Base-by-base conservation (phyloP, 2,113 vertebrate species). In the Oncorhynchus keta region DNA sequence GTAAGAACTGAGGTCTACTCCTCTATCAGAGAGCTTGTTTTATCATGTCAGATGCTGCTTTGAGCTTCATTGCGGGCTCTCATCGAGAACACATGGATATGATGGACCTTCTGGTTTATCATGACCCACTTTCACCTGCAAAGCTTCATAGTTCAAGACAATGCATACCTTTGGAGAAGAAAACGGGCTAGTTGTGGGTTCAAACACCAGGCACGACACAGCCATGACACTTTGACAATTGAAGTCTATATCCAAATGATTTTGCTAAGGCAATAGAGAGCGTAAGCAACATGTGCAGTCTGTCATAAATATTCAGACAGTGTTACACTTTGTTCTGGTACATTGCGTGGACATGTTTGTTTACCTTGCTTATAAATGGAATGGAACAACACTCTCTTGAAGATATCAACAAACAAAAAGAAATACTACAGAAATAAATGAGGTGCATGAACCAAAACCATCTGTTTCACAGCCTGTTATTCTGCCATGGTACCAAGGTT, bases 1-100 rank as follows among this genome's bases (percentile, higher is more conserved):
- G 35, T 35, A 35, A 7, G 93, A 93, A 45, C 2, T 32, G 48
- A 6, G 74, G 78, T 88, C 89, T 81, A 83, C 81, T 45, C 39
- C 6, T 80, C 84, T 93, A 84, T 86, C 73, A 65, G 83, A 87
- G 83, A 84, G 39, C 35, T 8, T 8, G 85, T 39, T 81, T 78
- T 91, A 86, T 78, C 45, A 82, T 8, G 32, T 73, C 81, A 85
- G 81, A 68, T 59, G 12, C 64, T 69, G 75, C 67, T 85, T 74
- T 68, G 77, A 68, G 74, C 80, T 75, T 84, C 76, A 71, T 69
- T 71, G 80, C 72, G 74, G 30, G 68, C 78, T 76, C 76, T 62
- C 66, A 75, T 70, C 39, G 79, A 83, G 67, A 76, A 83, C 72
- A 83, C 78, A 87, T 81, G 77, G 81, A 81, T 65, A 35, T 66